A percentile compares a stretch with the other conserved stretches of the same genome.
Conservation (phyloP, 2,113 vertebrate genomes). For the Nothocercus nigrocapillus region DNA sequence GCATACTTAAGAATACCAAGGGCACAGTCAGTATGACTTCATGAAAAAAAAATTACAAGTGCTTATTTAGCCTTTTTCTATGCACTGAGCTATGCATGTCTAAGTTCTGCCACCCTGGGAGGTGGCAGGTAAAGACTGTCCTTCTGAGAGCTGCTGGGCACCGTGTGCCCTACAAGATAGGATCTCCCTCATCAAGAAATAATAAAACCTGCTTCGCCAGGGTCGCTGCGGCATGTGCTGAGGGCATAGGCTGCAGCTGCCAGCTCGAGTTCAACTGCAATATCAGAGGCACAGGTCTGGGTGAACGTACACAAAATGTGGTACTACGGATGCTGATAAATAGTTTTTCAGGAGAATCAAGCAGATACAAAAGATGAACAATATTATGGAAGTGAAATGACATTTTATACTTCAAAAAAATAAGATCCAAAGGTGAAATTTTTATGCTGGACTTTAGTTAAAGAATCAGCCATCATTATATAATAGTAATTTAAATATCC, state of each 20-base stretch:
- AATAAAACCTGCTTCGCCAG: background rate
- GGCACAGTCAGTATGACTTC: background rate
- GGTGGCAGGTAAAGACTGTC: background rate
- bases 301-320: background rate
- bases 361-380: conserved; percentile 5
- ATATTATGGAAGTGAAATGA: conserved; percentile 26
- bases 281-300: background rate
- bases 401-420: conserved; percentile 44
- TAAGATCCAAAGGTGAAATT: conserved; percentile 35
- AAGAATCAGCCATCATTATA: conserved; percentile 66
- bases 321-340: background rate
- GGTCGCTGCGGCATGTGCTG: background rate
- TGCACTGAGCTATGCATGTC: background rate
- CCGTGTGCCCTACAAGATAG: background rate
- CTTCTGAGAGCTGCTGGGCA: background rate
- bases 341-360: conserved; percentile 10
- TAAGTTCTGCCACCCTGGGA: background rate
- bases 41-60: background rate
- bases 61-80: background rate
- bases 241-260: background rate
- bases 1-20: background rate
- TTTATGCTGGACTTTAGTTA: conserved; percentile 54
- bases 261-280: background rate
- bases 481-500: background rate
- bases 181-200: background rate